Base-by-base conservation (phyloP, 2,888 invertebrate species). In the Polymixis flavicincta region DNA sequence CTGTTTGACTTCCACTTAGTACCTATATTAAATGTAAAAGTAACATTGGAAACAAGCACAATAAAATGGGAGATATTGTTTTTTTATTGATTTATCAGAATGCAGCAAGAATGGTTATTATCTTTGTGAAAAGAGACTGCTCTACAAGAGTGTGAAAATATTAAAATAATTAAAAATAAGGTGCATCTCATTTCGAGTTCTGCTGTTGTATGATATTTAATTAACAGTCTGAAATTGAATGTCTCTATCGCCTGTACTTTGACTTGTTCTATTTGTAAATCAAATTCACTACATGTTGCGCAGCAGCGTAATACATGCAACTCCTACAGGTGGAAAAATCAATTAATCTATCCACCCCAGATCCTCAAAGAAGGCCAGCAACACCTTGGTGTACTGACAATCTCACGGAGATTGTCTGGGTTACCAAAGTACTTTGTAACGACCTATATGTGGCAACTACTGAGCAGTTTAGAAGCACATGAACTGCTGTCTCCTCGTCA, bases 111-210 rank as follows among this genome's bases (percentile, higher is more conserved):
- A 28, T 28, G 7, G 3, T 22, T 37, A 25, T 14, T 0, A 14
- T 22, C 0, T 37, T n/a, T 52, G 22, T 9, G 0, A 3, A 61
- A 61, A 28, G 19, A 50, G 67, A 68, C 32, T 25, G 14, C 0
- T 25, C 13, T 25, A 25, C 9, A 50, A 17, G 4, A 25, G 25
- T 1, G 19, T 6, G 19, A 11, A 22, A 22, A 60, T 17, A 4
- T 13, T 22, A 13, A 28, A 45, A 64, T n/a, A 32, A 68, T 68
- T 22, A 54, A 32, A 66, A 69, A 65, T 64, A 65, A 32, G 13
- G 8, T 11, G 22, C 0, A 0, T 45, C 14, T 45, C 17, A 28
- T 17, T 57, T 57, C 14, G 37, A 25, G 22, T 59, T 59, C 1
- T 25, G 37, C 7, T 42, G n/a, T 17, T 32, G 5, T 25, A 61